phyloP scores from a whole-genome alignment of 1,140 invertebrate species.

The Metopolophium dirhodum region DNA sequence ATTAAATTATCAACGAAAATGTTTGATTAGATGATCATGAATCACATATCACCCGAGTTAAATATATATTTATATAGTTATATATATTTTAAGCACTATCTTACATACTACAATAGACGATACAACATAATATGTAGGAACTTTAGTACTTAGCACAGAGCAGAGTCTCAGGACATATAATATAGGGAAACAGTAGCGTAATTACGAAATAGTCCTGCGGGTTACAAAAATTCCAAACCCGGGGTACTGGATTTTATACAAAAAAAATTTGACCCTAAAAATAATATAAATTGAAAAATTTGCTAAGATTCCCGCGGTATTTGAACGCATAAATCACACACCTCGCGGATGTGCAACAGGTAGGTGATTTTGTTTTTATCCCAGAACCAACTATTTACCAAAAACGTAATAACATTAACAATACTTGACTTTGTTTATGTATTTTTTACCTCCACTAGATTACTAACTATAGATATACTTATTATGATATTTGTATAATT shows the following conservation, averaged over 20 bases:
- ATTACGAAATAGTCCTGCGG: background rate
- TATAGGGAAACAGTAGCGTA: background rate
- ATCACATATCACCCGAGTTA: background rate
- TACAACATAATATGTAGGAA: background rate
- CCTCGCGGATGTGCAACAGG: background rate
- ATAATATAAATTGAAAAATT: constrained; percentile 4
- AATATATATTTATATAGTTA: no score
- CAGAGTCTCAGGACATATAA: no score
- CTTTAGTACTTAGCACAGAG: background rate
- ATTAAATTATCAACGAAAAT: background rate
- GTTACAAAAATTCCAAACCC: background rate
- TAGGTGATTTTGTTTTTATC: background rate
- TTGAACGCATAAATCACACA: background rate
- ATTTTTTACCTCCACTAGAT: no score
- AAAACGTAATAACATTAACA: background rate
- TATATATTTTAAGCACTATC: background rate
- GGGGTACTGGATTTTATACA: background rate
- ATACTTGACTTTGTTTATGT: background rate
- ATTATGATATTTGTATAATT: background rate
- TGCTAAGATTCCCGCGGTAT: background rate
- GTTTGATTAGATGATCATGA: no score
- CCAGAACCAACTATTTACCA: background rate
- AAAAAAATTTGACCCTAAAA: background rate
- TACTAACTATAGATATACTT: no score
- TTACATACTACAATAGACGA: background rate